Percentiles rank a stretch among this genome's conserved stretches.
phyloP scores from a whole-genome alignment of 2,888 invertebrate species.

The Glaucopsyche alexis region DNA sequence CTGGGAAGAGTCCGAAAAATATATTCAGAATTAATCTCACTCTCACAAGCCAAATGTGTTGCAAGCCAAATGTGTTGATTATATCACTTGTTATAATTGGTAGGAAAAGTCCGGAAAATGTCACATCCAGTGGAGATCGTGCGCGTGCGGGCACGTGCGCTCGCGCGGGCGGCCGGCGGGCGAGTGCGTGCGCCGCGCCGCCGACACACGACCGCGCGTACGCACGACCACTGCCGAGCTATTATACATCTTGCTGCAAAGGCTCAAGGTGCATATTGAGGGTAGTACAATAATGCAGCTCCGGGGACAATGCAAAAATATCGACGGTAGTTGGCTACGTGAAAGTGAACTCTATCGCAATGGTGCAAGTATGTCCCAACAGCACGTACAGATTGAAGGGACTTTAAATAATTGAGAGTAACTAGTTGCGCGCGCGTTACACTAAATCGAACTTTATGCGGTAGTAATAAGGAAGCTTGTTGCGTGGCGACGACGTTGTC shows the following conservation, averaged over 20 bases:
- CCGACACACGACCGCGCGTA: conserved; percentile 28
- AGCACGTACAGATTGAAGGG: conserved; percentile 5
- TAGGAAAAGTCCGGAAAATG: conserved; percentile 10
- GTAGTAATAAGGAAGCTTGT: conserved; percentile 39
- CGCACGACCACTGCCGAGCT: not conserved
- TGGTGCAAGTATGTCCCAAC: not conserved
- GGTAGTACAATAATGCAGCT: not conserved
- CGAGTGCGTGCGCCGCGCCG: conserved; percentile 68
- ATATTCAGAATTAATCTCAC: not conserved
- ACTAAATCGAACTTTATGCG: conserved; percentile 32
- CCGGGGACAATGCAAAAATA: not conserved
- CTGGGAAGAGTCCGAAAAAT: not conserved
- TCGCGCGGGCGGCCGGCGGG: conserved; percentile 69
- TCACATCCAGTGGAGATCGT: not conserved
- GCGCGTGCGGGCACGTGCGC: conserved; percentile 61
- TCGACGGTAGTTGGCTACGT: not conserved
- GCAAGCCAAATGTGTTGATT: conserved; percentile 21
- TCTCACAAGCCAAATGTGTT: too few relatives aligned
- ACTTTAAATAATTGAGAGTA: conserved; percentile 18
- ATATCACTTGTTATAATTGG: conserved; percentile 27
- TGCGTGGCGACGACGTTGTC: conserved; percentile 35
- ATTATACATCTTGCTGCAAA: conserved; percentile 42
- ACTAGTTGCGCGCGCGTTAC: conserved; percentile 22
- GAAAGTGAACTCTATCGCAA: conserved; percentile 31
- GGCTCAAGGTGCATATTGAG: conserved; percentile 32